phyloP scores from a whole-genome alignment of 2,797 vertebrate species.

The Spinus pinus region DNA sequence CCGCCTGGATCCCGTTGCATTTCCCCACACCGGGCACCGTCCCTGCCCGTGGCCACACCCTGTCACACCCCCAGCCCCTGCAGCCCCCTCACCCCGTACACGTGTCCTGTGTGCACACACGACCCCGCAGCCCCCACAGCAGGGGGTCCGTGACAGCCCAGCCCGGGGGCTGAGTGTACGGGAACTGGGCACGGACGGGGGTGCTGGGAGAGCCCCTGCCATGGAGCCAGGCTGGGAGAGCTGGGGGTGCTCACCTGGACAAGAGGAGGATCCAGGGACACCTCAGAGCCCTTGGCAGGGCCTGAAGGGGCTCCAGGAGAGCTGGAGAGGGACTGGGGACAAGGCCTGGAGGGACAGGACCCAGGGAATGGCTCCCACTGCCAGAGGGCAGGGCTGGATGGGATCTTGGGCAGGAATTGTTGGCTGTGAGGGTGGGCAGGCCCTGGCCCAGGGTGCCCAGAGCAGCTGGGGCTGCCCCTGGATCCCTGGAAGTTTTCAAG shows the following conservation, averaged over 20 bases:
- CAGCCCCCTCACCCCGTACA: neutral
- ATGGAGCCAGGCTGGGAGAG: neutral
- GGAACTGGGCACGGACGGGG: neutral
- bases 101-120: neutral
- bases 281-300: neutral
- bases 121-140: neutral
- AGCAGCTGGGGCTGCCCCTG: neutral
- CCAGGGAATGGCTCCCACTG: neutral
- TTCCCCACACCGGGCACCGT: too few species aligned
- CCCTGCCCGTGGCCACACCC: neutral
- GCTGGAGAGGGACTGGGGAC: neutral
- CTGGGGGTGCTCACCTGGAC: neutral
- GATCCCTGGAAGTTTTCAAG: neutral
- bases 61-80: neutral
- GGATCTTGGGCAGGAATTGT: neutral
- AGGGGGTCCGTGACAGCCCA: neutral
- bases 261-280: neutral
- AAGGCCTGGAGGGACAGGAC: neutral
- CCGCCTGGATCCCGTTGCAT: neutral
- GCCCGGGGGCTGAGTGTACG: rapidly evolving
- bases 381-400: neutral
- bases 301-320: neutral
- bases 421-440: rapidly evolving
- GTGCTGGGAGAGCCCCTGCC: neutral
- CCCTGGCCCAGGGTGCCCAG: neutral